Base-by-base conservation (phyloP, 1,140 invertebrate genomes). In the Drosophila kepulauana region DNA sequence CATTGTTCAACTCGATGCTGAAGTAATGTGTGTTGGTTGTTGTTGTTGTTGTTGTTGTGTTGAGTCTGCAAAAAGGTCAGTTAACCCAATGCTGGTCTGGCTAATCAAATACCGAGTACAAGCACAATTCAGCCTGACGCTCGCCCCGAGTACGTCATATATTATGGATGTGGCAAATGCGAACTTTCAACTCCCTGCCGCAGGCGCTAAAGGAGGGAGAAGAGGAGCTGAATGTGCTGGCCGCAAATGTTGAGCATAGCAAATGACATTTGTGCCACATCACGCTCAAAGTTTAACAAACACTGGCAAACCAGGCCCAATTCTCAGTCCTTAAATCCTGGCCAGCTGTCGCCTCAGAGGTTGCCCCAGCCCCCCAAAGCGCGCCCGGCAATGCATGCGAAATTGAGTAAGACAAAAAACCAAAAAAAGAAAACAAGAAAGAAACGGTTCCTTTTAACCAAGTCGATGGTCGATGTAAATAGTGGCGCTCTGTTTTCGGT, bases 211-310 rank as follows among this genome's bases (percentile, higher is more conserved):
- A 41, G 54, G n/a, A n/a, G 35, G 35, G 35, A 38, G 35, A 10
- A 38, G 5, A 6, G 52, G 5, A 56, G 8, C 35, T 41, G 30
- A 10, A 57, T 57, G 10, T 57, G 8, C 54, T 57, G 54, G 56
- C 28, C 58, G 25, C 61, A 73, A 73, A 64, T 77, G 63, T 56
- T 61, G 51, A 62, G 75, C 75, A 76, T 76, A 51, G 65, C 71
- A 86, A 86, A 75, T 84, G 84, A 84, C 84, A 88, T 87, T 87
- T 88, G 77, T 66, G 84, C 61, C 74, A 75, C 73, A 84, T 80
- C 77, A 84, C 77, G 67, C 74, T 74, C 78, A 67, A 45, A 74
- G 52, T 58, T 80, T 57, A 58, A 43, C 61, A 75, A 75, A 63
- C 73, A 71, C 15, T 28, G 67, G 35, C 59, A 71, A 75, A 64